phyloP scores from a whole-genome alignment of 1,140 invertebrate genomes.

The Scaptodrosophila lebanonensis region DNA sequence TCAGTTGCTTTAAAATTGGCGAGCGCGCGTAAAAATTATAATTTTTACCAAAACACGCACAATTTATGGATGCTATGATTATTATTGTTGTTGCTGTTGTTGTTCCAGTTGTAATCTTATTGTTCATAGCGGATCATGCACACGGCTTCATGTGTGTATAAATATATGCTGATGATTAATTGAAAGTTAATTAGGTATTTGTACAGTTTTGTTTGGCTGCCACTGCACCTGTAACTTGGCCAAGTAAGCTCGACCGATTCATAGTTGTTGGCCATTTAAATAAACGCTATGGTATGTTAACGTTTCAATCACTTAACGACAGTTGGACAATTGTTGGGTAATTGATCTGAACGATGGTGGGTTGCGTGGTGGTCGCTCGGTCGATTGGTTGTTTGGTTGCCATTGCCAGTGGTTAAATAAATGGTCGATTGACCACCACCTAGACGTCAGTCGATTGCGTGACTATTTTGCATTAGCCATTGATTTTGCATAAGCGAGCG shows the following conservation, averaged over 20 bases:
- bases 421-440: background rate
- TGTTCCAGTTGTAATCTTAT: background rate
- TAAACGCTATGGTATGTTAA: constrained; percentile 9
- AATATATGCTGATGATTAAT: constrained; percentile 59
- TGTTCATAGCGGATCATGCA: constrained; percentile 17
- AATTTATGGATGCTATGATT: constrained; percentile 56
- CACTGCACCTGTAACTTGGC: background rate
- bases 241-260: no score
- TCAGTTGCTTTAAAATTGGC: no score
- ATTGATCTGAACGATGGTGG: background rate
- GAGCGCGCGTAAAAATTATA: no score
- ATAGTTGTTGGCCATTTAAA: constrained; percentile 17
- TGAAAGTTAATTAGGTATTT: constrained; percentile 61
- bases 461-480: no score
- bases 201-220: constrained; percentile 3
- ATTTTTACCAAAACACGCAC: constrained; percentile 31
- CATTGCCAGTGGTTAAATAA: background rate
- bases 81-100: constrained; percentile 24
- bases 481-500: no score
- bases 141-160: constrained; percentile 30
- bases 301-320: background rate
- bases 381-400: background rate
- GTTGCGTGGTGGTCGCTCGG: background rate
- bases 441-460: no score
- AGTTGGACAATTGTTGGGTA: background rate